A percentile compares a stretch with the other conserved stretches of the same genome.
phyloP scores from a whole-genome alignment of 2,113 vertebrate species.

The Zosterops japonicus region DNA sequence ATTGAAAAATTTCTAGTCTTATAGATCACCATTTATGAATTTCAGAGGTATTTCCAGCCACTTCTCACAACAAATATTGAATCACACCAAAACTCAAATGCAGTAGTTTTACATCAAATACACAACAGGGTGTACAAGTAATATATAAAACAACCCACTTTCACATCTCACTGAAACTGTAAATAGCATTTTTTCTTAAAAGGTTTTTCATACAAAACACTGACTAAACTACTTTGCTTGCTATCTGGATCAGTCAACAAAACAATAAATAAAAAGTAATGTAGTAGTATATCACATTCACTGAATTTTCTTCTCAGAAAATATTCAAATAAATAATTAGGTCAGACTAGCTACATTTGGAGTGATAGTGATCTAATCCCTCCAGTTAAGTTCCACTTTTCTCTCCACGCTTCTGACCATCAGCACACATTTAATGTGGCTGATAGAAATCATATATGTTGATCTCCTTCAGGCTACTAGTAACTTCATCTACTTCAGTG shows the following conservation, averaged over 20 bases:
- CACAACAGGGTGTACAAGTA: rapidly evolving
- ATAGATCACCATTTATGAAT: neutral
- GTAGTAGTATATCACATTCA: neutral
- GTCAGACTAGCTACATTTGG: neutral
- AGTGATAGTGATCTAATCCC: neutral
- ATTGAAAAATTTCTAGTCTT: neutral
- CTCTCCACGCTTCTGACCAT: neutral
- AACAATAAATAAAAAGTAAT: neutral
- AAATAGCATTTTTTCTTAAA: neutral
- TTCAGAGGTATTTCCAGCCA: neutral
- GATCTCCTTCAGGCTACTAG: neutral
- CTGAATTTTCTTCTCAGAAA: neutral
- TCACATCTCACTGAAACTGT: neutral
- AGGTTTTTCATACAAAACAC: neutral
- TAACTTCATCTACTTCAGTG: slow-evolving; percentile 6
- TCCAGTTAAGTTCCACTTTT: neutral
- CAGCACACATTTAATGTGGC: neutral
- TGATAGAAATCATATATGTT: neutral
- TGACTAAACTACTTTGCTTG: neutral
- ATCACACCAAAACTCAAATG: neutral
- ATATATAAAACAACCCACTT: neutral
- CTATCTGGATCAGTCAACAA: neutral
- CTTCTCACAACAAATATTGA: neutral
- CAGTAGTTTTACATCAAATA: neutral
- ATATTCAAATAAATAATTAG: neutral